These are phyloP conservation scores for Meloidogyne exigua DNA, from an alignment of 1,140 invertebrate species.

Conservation along the genomic window DNA sequence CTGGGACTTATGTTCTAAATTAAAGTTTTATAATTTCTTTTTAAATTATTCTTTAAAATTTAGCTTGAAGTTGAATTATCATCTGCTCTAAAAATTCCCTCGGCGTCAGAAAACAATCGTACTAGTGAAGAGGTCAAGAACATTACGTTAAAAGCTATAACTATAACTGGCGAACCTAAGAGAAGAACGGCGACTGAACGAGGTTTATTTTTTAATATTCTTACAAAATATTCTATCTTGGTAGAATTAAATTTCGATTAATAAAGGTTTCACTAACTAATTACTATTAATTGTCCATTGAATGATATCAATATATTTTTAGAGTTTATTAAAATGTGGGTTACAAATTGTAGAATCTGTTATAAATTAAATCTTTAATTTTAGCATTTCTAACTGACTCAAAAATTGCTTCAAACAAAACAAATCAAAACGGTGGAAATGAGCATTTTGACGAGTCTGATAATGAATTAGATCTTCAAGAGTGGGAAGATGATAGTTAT, in stretches of 20 bases:
- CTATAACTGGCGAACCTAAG: background rate
- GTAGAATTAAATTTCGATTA: too few relatives aligned
- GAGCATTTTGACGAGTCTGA: background rate
- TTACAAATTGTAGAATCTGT: too few relatives aligned
- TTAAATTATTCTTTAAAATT: background rate
- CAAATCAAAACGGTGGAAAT: background rate
- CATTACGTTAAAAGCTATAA: background rate
- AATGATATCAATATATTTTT: too few relatives aligned
- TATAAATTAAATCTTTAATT: background rate
- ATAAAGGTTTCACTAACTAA: too few relatives aligned
- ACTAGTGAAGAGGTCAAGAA: too few relatives aligned
- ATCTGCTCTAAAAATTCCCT: background rate
- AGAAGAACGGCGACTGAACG: background rate
- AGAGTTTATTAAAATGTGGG: too few relatives aligned
- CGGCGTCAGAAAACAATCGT: background rate
- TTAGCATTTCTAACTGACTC: background rate
- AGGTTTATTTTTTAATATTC: background rate
- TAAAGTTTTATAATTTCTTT: too few relatives aligned
- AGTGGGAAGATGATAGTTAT: background rate
- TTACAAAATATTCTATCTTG: too few relatives aligned
- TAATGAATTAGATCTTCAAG: background rate
- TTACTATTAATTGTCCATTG: too few relatives aligned
- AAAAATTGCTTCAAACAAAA: background rate
- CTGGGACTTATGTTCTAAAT: too few relatives aligned
- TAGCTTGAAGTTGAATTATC: background rate